Evolutionary conservation across 2,113 vertebrate species (phyloP), one percentile per base, ranked within the genome.

Genomic region (Saimiri boliviensis): DNA sequence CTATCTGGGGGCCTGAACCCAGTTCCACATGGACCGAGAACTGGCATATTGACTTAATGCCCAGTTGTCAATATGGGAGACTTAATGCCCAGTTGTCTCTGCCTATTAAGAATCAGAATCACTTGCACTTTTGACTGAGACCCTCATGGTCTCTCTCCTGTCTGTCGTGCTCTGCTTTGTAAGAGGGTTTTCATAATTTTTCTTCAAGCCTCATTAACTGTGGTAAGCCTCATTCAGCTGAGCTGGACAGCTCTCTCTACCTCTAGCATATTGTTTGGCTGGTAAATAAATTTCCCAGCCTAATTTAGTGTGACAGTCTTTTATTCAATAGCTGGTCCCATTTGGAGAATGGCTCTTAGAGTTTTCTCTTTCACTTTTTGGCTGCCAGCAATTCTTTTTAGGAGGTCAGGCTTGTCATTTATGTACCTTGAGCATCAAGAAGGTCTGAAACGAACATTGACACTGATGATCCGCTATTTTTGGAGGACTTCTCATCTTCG

Each of bases 271-370:
- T 54, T 60, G 40, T 83, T 83, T 68, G 27, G 16, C 13, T 47
- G n/a, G 27, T 80, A 80, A 94, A 60, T 80, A 90, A 60, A 97
- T 80, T 73, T 73, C 25, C n/a, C 32, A 56, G 63, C 63, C 76
- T 74, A 32, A 52, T 79, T 87, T 76, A 68, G 25, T 32, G 30
- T 52, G 47, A 35, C 45, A 58, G 21, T 11, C 56, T 89, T 90
- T 92, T 90, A 54, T 47, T 89, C 5, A 5, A 63, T 52, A 80
- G 23, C 56, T 74, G 27, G 30, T 63, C 21, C n/a, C 10, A 32
- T 49, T 87, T 82, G 21, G 52, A 89, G 40, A 93, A 89, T 9
- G 89, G 21, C 7, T 74, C 23, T 49, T 76, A 79, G 30, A 52
- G 7, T 87, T 95, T 90, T 42, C 77, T 87, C 73, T n/a, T 87